phyloP scores from a whole-genome alignment of 2,113 vertebrate species.

The Ciconia boyciana region DNA sequence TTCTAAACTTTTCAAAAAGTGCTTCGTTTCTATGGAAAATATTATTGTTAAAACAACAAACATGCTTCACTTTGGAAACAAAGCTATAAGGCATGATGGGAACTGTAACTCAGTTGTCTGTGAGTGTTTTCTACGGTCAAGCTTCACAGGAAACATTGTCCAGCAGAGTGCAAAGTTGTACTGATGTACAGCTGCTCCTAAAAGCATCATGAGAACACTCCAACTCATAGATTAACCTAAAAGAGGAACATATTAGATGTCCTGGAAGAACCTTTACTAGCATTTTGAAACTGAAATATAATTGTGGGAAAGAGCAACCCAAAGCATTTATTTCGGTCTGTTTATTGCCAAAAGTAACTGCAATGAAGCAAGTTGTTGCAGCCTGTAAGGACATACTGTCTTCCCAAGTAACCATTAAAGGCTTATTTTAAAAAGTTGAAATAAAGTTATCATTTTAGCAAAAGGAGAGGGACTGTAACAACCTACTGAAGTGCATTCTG shows the following conservation, averaged over 20 bases:
- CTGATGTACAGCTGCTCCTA: neutral
- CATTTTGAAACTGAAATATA: neutral
- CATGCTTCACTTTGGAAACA: neutral
- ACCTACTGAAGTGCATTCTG: neutral
- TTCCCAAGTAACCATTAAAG: neutral
- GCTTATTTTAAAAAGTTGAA: neutral
- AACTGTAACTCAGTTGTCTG: neutral
- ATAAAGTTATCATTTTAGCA: neutral
- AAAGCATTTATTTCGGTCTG: neutral
- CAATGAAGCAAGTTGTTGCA: neutral
- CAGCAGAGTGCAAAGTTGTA: neutral
- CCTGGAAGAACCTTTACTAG: neutral
- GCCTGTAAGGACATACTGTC: neutral
- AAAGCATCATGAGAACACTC: neutral
- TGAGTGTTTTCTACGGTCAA: neutral
- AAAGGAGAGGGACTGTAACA: neutral
- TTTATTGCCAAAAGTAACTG: neutral
- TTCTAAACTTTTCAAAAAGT: neutral
- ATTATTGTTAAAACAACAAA: neutral
- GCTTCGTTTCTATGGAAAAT: neutral
- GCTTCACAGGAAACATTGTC: neutral
- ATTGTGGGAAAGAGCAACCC: neutral
- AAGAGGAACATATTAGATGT: neutral
- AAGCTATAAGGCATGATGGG: neutral
- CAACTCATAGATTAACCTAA: neutral